Evolutionary conservation across 2,888 invertebrate genomes (phyloP), one percentile per base, ranked within the genome.

Genomic region (Campoletis raptor): DNA sequence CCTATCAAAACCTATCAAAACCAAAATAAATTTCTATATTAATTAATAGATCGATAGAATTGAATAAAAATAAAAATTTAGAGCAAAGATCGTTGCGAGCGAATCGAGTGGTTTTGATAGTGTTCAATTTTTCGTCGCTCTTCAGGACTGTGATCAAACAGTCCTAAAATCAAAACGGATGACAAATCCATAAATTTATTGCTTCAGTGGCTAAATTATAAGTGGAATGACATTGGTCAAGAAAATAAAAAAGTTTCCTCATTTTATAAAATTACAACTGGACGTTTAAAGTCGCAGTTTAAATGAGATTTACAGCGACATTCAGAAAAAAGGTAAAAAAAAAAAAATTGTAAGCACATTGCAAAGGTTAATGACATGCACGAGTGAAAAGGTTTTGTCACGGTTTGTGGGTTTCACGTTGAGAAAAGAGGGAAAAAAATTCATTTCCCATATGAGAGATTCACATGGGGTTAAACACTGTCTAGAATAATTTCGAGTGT

Each of bases 401-500:
- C 66, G 80, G 66, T 57, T 48, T 45, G 18, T 69, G 48, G 85
- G 54, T 36, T 66, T 77, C 48, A 66, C 64, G 57, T 15, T 42
- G 30, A 76, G n/a, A 70, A 54, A 64, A 64, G 30, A 76, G 74
- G 80, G 76, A 80, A 84, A 66, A 66, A 80, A 80, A 70, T 84
- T 80, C 76, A 24, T 80, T 80, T 76, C 84, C 80, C 76, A 81
- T 81, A 85, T 54, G 57, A 57, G 54, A 8, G 76, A 72, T 77
- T 81, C 66, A 24, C 61, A 45, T 15, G 36, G 48, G 37, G 36
- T 45, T 30, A 48, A 9, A 57, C 54, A 57, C 54, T 66, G 81
- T 66, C 85, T 77, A 37, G 81, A 77, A 81, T 85, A 85, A 85
- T 84, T 84, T 36, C 61, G 24, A 84, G 67, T 52, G 36, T 66